These are phyloP conservation scores for Asbolus verrucosus DNA, from an alignment of 1,140 invertebrate species.

Conservation along the genomic window DNA sequence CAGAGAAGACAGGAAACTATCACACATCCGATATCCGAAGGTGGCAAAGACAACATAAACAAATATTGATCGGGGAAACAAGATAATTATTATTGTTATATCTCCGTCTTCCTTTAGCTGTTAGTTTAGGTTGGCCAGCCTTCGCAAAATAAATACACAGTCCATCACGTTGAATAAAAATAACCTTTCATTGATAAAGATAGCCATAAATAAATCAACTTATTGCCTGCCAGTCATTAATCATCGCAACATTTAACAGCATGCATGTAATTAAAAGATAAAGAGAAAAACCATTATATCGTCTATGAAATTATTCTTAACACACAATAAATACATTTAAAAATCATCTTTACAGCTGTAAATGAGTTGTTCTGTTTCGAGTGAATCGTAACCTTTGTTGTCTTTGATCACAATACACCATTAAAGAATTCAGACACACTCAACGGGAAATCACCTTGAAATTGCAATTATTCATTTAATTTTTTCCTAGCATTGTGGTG, in stretches of 20 bases:
- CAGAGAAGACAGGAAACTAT: conserved; percentile 27
- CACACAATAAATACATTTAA: conserved; percentile 18
- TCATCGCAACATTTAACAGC: conserved; percentile 31
- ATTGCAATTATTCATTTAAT: too few relatives aligned
- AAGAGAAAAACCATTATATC: conserved; percentile 38
- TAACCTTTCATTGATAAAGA: conserved; percentile 22
- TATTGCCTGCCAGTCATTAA: conserved; percentile 20
- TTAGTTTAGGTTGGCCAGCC: not conserved
- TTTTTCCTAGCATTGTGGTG: not conserved
- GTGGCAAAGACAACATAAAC: conserved; percentile 2
- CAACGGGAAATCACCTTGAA: conserved; percentile 28
- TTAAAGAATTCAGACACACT: conserved; percentile 13
- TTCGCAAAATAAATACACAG: conserved; percentile 15
- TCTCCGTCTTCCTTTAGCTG: too few relatives aligned
- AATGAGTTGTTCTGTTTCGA: conserved; percentile 10
- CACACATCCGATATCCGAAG: conserved; percentile 13
- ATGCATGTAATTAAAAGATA: conserved; percentile 42
- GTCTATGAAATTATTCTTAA: conserved; percentile 12
- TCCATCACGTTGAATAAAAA: not conserved
- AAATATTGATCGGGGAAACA: not conserved
- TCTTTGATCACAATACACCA: conserved; percentile 12
- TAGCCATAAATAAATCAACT: conserved; percentile 43
- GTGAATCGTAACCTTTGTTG: conserved; percentile 26
- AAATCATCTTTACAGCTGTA: conserved; percentile 32
- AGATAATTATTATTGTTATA: conserved; percentile 6